phyloP scores from a whole-genome alignment of 2,888 invertebrate genomes.

The Drosophila niveifrons region DNA sequence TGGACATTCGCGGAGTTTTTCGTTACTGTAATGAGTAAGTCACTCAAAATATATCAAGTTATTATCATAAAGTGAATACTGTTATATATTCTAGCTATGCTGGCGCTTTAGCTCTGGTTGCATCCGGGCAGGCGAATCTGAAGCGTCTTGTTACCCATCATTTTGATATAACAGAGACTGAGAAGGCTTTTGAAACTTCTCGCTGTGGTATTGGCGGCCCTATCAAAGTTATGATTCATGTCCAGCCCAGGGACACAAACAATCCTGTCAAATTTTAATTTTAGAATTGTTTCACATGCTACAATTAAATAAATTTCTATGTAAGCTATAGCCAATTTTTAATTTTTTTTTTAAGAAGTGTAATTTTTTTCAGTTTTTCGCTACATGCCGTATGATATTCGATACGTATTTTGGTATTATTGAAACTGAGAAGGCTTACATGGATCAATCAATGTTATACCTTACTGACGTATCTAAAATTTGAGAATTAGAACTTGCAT shows the following conservation, averaged over 20 bases:
- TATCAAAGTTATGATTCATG: constrained; percentile 96
- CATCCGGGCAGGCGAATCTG: constrained; percentile 91
- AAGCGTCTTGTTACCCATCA: constrained; percentile 94
- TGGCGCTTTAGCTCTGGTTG: constrained; percentile 91
- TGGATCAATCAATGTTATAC: not conserved
- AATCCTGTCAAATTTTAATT: constrained; percentile 82
- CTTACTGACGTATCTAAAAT: not conserved
- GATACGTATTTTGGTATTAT: not conserved
- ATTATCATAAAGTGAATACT: not conserved
- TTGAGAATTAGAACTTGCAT: constrained; percentile 3
- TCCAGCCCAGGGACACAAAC: constrained; percentile 87
- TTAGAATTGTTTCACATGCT: no score
- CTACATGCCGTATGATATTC: not conserved
- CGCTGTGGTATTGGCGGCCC: constrained; percentile 90
- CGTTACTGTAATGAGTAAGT: constrained; percentile 95
- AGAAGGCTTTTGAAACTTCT: constrained; percentile 93
- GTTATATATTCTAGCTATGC: constrained; percentile 88
- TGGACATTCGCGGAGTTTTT: constrained; percentile 97
- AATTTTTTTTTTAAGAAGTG: no score
- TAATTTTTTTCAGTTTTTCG: no score
- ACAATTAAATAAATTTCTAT: no score
- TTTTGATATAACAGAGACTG: constrained; percentile 91
- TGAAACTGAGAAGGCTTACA: not conserved
- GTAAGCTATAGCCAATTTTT: no score
- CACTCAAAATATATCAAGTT: constrained; percentile 1